These are phyloP conservation scores for Ciconia boyciana DNA, from an alignment of 2,113 vertebrate genomes.

Conservation along the genomic window DNA sequence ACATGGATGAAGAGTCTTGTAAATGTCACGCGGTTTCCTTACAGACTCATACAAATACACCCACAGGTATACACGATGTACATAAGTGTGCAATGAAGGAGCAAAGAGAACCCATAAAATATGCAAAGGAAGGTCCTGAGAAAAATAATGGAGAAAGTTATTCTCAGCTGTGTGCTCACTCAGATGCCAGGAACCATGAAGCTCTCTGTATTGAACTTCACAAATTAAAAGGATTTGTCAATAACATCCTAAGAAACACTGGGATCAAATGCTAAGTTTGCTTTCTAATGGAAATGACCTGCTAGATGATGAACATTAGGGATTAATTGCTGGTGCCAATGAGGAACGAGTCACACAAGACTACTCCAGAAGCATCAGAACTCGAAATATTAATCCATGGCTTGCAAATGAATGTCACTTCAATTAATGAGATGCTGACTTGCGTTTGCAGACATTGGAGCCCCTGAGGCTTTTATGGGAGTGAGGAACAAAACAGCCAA, in stretches of 20 bases:
- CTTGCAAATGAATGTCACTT: not conserved
- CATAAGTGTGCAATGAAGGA: not conserved
- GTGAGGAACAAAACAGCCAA: not conserved
- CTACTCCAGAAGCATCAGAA: not conserved
- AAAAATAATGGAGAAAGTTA: not conserved
- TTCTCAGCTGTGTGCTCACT: not conserved
- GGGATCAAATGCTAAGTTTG: not conserved
- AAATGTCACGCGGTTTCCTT: not conserved
- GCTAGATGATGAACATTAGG: not conserved
- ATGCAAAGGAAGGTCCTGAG: not conserved
- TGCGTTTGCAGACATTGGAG: not conserved
- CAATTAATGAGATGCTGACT: not conserved
- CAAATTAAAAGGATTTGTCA: not conserved
- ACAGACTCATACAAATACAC: not conserved
- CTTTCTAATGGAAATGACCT: conserved; percentile 11
- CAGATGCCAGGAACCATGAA: not conserved
- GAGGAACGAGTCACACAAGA: not conserved
- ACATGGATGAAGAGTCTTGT: not conserved
- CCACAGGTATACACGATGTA: not conserved
- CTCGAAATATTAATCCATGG: not conserved
- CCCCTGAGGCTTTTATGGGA: not conserved
- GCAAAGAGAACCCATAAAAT: not conserved
- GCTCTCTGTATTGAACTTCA: not conserved
- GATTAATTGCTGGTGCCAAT: not conserved
- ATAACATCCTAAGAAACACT: not conserved